Base-by-base conservation (phyloP, 2,888 invertebrate species). In the Ichneumoninae sp. region DNA sequence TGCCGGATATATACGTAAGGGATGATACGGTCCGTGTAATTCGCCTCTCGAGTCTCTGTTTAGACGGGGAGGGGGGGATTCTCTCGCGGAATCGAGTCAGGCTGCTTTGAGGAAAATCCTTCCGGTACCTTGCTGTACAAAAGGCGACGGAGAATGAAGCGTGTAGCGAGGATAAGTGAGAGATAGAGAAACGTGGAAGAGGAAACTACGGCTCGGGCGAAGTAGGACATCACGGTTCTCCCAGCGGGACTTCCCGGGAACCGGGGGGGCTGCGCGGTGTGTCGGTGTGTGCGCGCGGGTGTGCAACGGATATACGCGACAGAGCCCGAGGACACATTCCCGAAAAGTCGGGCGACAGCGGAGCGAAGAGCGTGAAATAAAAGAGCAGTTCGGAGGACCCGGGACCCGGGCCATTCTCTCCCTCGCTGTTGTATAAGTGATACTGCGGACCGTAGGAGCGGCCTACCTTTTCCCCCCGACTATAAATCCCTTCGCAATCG, bases 11-110 rank as follows among this genome's bases (percentile, higher is more conserved):
- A 60, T 74, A 60, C 50, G 50, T 52, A 50, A 62, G 62, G 57
- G 16, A 69, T 60, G 72, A 80, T 75, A 81, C 75, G 75, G 68
- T 69, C 74, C 74, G 68, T 75, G 74, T 74, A 80, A 80, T 80
- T 80, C 52, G 68, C 80, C 74, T 69, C 74, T 80, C 60, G 80
- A 40, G 74, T 69, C 72, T 57, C 74, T 68, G 66, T 80, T 72
- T 72, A 69, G 80, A 60, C 68, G 36, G 33, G 54, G 26, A 2
- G 16, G 26, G 26, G 26, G 16, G 26, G 30, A 16, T 16, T 62
- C 33, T 62, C 54, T 8, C 72, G 19, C 30, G 62, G 19, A 75
- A 40, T 47, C 75, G 74, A 57, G 72, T 74, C 57, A 57, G 30
- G 30, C 62, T 62, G 57, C 40, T 68, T 50, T 50, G 60, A 57